Percentiles rank a stretch among this genome's conserved stretches.
These are phyloP conservation scores for Petrocephalus zakoni DNA, from an alignment of 2,113 vertebrate species.

Conservation along the genomic window DNA sequence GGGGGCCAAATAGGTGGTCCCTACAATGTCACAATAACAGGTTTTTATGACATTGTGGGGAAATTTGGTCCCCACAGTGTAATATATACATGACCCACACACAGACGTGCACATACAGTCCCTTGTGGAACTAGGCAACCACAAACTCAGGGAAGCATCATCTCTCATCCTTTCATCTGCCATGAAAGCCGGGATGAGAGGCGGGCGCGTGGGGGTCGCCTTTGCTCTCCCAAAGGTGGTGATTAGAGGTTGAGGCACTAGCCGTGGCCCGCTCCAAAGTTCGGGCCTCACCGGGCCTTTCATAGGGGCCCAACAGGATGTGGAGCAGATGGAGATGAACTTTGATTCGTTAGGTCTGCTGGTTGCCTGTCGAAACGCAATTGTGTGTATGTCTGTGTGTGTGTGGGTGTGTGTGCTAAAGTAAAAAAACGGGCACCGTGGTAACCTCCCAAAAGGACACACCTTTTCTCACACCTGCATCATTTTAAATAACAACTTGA, in stretches of 20 bases:
- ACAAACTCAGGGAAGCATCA: not conserved
- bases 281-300: not conserved
- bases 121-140: not conserved
- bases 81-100: not conserved
- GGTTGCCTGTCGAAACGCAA: not conserved
- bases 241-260: not conserved
- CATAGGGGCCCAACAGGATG: not conserved
- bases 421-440: not conserved
- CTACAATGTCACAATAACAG: not conserved
- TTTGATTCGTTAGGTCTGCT: not conserved
- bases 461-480: not conserved
- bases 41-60: not conserved
- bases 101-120: not conserved
- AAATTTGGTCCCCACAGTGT: not conserved
- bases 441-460: not conserved
- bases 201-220: not conserved
- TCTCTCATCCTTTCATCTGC: not conserved
- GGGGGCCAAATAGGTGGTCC: no score
- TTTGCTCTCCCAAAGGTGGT: not conserved
- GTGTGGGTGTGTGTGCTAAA: not conserved
- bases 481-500: not conserved
- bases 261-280: not conserved
- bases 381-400: not conserved
- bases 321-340: not conserved
- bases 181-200: not conserved